These are phyloP conservation scores for Zenarchopterus dispar DNA, from an alignment of 2,797 vertebrate species.

Conservation along the genomic window DNA sequence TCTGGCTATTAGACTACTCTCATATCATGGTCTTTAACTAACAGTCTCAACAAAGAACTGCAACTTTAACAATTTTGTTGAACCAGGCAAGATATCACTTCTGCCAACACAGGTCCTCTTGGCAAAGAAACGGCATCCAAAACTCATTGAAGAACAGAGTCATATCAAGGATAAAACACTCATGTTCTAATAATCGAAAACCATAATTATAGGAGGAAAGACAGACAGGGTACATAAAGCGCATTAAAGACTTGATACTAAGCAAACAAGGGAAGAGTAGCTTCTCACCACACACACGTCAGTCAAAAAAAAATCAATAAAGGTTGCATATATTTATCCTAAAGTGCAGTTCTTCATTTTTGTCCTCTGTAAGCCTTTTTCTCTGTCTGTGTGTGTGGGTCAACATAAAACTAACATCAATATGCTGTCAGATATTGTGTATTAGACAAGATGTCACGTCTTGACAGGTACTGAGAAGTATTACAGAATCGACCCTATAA, in stretches of 20 bases:
- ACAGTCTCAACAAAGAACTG: constrained; percentile 24
- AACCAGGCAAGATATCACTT: constrained; percentile 20
- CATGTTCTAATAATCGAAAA: too few relatives aligned
- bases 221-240: neutral
- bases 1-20: neutral
- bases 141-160: constrained; percentile 11
- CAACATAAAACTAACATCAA: constrained; percentile 58
- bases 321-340: constrained; percentile 30
- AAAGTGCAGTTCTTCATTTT: constrained; percentile 31
- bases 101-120: constrained; percentile 1
- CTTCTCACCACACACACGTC: constrained; percentile 11
- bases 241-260: neutral
- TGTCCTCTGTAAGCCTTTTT: constrained; percentile 7
- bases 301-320: constrained; percentile 45
- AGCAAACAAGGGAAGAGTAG: neutral
- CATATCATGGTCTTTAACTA: constrained; percentile 26
- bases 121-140: constrained; percentile 12
- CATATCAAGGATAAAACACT: constrained; percentile 15
- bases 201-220: neutral
- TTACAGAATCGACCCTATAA: constrained; percentile 26
- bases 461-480: constrained; percentile 42
- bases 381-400: constrained; percentile 18
- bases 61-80: constrained; percentile 11
- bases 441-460: constrained; percentile 37
- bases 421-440: constrained; percentile 54